A percentile compares a stretch with the other conserved stretches of the same genome.
phyloP scores from a whole-genome alignment of 2,888 invertebrate genomes.

The Phaonia tiefii region DNA sequence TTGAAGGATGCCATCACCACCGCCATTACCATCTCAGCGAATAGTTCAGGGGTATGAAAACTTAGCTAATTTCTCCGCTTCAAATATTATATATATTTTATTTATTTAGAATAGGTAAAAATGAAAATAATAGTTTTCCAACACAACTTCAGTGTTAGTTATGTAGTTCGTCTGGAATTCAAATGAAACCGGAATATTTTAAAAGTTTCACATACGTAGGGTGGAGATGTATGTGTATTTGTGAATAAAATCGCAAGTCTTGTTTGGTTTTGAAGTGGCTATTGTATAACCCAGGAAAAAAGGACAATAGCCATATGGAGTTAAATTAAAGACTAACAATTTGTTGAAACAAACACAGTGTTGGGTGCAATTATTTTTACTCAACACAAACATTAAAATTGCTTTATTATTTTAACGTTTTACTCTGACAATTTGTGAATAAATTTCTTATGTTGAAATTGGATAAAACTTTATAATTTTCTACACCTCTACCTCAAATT shows the following conservation, averaged over 20 bases:
- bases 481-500: too few relatives aligned
- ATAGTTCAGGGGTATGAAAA: neutral
- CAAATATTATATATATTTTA: too few relatives aligned
- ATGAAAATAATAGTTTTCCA: too few relatives aligned
- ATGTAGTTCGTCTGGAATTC: neutral
- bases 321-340: conserved; percentile 62
- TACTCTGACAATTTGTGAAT: too few relatives aligned
- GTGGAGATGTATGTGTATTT: neutral
- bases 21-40: neutral
- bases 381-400: too few relatives aligned
- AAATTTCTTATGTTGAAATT: too few relatives aligned
- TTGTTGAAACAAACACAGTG: neutral
- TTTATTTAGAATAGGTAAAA: too few relatives aligned
- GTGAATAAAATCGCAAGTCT: neutral
- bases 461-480: too few relatives aligned
- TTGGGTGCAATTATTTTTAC: too few relatives aligned
- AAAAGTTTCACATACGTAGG: neutral
- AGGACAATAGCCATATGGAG: conserved; percentile 45
- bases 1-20: neutral
- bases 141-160: too few relatives aligned
- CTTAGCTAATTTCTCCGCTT: too few relatives aligned
- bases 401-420: too few relatives aligned
- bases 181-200: neutral
- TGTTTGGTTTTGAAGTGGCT: conserved; percentile 1
- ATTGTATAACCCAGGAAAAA: conserved; percentile 21